A percentile compares a stretch with the other conserved stretches of the same genome.
Conservation (phyloP, 2,797 vertebrate species). For the Neomorphus geoffroyi region DNA sequence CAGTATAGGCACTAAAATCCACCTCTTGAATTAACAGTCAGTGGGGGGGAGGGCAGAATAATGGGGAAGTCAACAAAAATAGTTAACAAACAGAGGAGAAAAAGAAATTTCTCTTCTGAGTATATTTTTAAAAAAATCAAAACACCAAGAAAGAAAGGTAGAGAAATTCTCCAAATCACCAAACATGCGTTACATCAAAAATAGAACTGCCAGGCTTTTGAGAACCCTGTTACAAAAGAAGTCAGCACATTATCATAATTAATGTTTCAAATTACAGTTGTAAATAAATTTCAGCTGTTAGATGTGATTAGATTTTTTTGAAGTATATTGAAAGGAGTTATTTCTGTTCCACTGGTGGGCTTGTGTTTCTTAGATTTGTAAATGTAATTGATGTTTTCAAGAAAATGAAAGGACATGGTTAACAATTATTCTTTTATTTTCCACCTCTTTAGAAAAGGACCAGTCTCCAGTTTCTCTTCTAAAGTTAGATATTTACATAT, state of each 20-base stretch:
- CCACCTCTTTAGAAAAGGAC: conserved; percentile 60
- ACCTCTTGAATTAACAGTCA: conserved; percentile 48
- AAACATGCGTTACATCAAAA: conserved; percentile 44
- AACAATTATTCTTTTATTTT: conserved; percentile 75
- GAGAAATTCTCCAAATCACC: conserved; percentile 36
- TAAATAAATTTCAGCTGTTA: conserved; percentile 70
- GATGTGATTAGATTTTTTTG: conserved; percentile 65
- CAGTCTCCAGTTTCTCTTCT: conserved; percentile 46
- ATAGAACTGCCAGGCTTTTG: conserved; percentile 26
- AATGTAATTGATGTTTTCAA: conserved; percentile 74
- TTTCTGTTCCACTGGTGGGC: conserved; percentile 65
- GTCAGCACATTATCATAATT: conserved; percentile 61
- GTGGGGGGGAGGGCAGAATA: not conserved
- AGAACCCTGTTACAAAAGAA: conserved; percentile 55
- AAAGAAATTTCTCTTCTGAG: not conserved
- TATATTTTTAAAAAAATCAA: not conserved
- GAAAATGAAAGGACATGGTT: conserved; percentile 70
- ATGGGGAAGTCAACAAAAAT: not conserved
- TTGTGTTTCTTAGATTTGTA: conserved; percentile 67
- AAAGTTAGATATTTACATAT: conserved; percentile 70
- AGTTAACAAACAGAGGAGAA: not conserved
- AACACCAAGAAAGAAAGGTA: not conserved
- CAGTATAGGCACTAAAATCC: conserved; percentile 28
- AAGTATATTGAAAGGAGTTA: conserved; percentile 68
- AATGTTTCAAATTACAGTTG: conserved; percentile 70